Percentiles rank a stretch among this genome's conserved stretches.
These are phyloP conservation scores for Oreochromis niloticus DNA, from an alignment of 2,113 vertebrate genomes.

Conservation along the genomic window DNA sequence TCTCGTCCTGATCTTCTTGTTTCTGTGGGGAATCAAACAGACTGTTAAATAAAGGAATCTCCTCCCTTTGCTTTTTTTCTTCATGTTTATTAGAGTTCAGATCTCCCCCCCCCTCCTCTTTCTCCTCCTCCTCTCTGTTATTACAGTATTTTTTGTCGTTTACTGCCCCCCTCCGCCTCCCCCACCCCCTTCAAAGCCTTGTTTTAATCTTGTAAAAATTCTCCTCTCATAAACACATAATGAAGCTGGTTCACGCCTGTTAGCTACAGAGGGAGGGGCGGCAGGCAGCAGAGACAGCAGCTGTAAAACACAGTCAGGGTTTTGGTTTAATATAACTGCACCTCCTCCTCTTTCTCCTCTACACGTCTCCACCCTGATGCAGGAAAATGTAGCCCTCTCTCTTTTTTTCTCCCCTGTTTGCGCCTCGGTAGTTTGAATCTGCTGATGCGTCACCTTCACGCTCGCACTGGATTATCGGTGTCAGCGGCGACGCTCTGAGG, in stretches of 20 bases:
- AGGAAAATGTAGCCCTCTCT: not conserved
- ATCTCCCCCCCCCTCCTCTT: not conserved
- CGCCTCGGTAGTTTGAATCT: not conserved
- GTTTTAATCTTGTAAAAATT: slow-evolving; percentile 34
- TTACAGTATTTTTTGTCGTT: not conserved
- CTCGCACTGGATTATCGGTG: not conserved
- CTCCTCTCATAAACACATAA: not conserved
- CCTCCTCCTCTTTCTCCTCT: not conserved
- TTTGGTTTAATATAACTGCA: slow-evolving; percentile 2
- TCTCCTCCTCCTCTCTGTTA: not conserved
- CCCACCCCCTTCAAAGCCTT: not conserved
- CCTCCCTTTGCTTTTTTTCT: fast-evolving
- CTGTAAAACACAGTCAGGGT: not conserved
- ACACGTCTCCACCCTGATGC: not conserved
- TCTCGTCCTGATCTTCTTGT: not conserved
- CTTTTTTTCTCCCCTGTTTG: not conserved
- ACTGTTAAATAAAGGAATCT: not conserved
- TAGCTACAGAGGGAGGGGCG: slow-evolving; percentile 5
- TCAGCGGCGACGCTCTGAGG: not conserved
- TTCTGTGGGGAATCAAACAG: not conserved
- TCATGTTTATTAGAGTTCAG: not conserved
- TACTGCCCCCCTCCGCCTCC: not conserved
- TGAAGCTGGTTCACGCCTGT: slow-evolving; percentile 18
- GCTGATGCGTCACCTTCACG: not conserved
- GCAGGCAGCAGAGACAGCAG: not conserved